Percentiles rank a stretch among this genome's conserved stretches.
phyloP scores from a whole-genome alignment of 2,888 invertebrate species.

The Elegia similella region DNA sequence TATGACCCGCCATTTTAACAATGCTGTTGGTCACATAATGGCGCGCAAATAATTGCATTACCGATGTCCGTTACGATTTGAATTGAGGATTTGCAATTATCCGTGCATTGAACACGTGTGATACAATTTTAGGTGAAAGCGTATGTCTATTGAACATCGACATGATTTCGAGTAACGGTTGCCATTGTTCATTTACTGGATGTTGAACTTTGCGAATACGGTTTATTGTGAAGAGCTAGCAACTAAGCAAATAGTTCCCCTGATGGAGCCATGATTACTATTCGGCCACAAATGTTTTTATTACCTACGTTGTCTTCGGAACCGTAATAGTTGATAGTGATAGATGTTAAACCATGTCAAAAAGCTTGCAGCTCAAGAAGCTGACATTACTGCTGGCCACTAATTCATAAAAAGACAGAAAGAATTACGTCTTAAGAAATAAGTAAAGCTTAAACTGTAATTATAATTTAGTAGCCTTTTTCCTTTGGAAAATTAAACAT shows the following conservation, averaged over 20 bases:
- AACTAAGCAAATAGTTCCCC: neutral
- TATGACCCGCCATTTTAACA: slow-evolving; percentile 17
- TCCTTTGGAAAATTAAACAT: too few relatives aligned
- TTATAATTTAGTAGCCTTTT: too few relatives aligned
- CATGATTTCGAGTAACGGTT: slow-evolving; percentile 34
- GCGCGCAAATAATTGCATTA: slow-evolving; percentile 22
- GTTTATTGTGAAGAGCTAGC: neutral
- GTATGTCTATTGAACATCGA: slow-evolving; percentile 32
- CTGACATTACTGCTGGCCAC: too few relatives aligned
- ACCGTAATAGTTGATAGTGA: too few relatives aligned
- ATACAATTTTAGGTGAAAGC: slow-evolving; percentile 43
- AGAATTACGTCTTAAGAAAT: too few relatives aligned
- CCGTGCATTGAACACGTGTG: slow-evolving; percentile 30
- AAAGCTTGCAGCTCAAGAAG: too few relatives aligned
- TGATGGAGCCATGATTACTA: too few relatives aligned
- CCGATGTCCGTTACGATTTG: slow-evolving; percentile 25
- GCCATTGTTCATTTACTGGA: slow-evolving; percentile 28
- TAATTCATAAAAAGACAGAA: too few relatives aligned
- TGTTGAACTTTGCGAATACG: slow-evolving; percentile 30
- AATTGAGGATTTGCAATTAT: slow-evolving; percentile 23
- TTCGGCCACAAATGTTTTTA: too few relatives aligned
- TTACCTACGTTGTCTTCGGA: too few relatives aligned
- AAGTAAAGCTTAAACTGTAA: too few relatives aligned
- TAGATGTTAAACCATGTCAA: too few relatives aligned
- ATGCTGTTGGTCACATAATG: slow-evolving; percentile 17